Evolutionary conservation across 2,888 invertebrate species (phyloP), one percentile per base, ranked within the genome.

Genomic region (Myathropa florea): DNA sequence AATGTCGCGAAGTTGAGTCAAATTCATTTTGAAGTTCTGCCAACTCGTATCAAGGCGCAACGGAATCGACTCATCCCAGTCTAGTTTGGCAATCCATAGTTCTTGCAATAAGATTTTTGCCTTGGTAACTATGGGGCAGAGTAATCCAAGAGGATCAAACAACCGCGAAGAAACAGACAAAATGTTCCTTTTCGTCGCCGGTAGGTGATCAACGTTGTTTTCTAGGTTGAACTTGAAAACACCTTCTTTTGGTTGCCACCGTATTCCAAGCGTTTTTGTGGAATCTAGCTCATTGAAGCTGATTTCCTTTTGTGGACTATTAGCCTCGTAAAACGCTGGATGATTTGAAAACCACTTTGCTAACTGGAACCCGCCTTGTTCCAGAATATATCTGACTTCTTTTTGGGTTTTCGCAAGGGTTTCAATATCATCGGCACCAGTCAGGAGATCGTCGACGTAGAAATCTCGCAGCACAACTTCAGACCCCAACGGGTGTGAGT

Each of bases 381-480:
- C 39, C n/a, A 68, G 55, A 10, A 39, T 36, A 14, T 14, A 2
- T n/a, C 12, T n/a, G 4, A 39, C 36, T 7, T n/a, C n/a, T 39
- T 39, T 39, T 39, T 39, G 12, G 10, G n/a, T 57, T 57, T 30
- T 53, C 0, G 33, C 3, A 9, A 70, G 18, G 18, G 12, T 36
- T 10, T 76, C 57, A 7, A 59, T 10, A 4, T 53, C 39, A 72
- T 83, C 55, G 14, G 28, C 64, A 6, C 72, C 81, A 7, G 77
- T 82, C 1, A 88, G 23, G 7, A 86, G 14, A 71, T 88, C 84
- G 46, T 87, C 79, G n/a, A n/a, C n/a, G n/a, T 88, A 88, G 55
- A 87, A 83, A 55, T 83, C 76, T 36, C 61, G 39, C 9, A 21
- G n/a, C 10, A 86, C 18, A n/a, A 65, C 36, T 53, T 63, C 10